Conservation (phyloP, 2,797 vertebrate species). For the Streptopelia turtur region DNA sequence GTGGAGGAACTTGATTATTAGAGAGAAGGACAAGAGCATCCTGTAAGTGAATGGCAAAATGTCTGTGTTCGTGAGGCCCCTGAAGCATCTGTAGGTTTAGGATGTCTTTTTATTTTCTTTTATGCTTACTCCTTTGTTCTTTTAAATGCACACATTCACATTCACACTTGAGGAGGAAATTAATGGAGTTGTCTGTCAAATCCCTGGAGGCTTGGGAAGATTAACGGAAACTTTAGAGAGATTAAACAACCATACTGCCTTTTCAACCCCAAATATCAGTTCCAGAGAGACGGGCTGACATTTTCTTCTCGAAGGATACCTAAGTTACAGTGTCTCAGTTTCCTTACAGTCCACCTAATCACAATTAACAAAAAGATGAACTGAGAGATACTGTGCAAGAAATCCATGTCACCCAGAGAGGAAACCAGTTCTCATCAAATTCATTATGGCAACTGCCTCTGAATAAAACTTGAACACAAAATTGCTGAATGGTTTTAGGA, state of each 20-base stretch:
- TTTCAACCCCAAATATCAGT: not conserved
- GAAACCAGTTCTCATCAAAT: not conserved
- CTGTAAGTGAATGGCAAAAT: not conserved
- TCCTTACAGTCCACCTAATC: not conserved
- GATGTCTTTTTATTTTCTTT: not conserved
- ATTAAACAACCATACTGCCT: not conserved
- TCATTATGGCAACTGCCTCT: not conserved
- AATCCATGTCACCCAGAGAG: not conserved
- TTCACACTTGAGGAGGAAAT: not conserved
- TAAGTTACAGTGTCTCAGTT: not conserved
- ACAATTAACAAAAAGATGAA: not conserved
- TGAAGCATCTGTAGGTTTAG: not conserved
- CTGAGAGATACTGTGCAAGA: not conserved
- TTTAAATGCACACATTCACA: not conserved
- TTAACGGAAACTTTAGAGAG: slow-evolving; percentile 25
- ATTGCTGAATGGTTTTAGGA: not conserved
- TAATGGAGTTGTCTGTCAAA: not conserved
- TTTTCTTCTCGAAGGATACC: not conserved
- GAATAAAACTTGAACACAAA: not conserved
- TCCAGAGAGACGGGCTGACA: not conserved
- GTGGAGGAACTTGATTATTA: not conserved
- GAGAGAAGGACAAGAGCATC: not conserved
- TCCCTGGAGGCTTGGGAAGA: not conserved
- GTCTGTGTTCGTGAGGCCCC: not conserved
- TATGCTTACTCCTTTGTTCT: not conserved